phyloP scores from a whole-genome alignment of 2,888 invertebrate species.

The Agrypnus murinus region DNA sequence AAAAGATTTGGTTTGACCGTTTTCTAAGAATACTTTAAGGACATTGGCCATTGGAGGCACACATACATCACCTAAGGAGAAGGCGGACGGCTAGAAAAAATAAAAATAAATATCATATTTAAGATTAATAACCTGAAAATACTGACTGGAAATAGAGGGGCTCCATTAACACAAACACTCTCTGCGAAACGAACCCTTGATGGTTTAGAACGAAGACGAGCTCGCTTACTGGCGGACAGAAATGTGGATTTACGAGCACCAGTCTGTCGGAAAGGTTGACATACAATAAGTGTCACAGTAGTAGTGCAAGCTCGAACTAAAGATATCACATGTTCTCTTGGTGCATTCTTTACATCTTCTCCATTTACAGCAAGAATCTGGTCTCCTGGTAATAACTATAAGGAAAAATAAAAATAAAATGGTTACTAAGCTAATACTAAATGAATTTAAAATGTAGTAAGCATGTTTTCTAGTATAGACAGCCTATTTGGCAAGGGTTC shows the following conservation, averaged over 20 bases:
- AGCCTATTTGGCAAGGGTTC: too few relatives aligned
- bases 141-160: constrained; percentile 85
- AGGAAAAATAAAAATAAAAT: constrained; percentile 43
- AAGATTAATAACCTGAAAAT: neutral
- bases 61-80: constrained; percentile 86
- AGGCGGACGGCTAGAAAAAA: constrained; percentile 84
- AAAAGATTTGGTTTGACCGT: constrained; percentile 96
- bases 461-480: too few relatives aligned
- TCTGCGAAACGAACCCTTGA: constrained; percentile 92
- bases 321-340: constrained; percentile 91
- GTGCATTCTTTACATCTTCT: constrained; percentile 89
- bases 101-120: neutral
- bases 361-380: constrained; percentile 93
- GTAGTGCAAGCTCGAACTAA: constrained; percentile 88
- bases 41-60: constrained; percentile 96
- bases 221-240: constrained; percentile 90
- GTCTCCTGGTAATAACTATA: constrained; percentile 89
- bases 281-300: constrained; percentile 85
- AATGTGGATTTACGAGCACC: constrained; percentile 85
- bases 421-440: too few relatives aligned
- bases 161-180: constrained; percentile 89
- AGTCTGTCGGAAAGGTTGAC: constrained; percentile 81
- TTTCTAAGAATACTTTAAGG: constrained; percentile 94
- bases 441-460: too few relatives aligned
- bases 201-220: constrained; percentile 85